phyloP scores from a whole-genome alignment of 2,113 vertebrate species.

The Phrynosoma platyrhinos region DNA sequence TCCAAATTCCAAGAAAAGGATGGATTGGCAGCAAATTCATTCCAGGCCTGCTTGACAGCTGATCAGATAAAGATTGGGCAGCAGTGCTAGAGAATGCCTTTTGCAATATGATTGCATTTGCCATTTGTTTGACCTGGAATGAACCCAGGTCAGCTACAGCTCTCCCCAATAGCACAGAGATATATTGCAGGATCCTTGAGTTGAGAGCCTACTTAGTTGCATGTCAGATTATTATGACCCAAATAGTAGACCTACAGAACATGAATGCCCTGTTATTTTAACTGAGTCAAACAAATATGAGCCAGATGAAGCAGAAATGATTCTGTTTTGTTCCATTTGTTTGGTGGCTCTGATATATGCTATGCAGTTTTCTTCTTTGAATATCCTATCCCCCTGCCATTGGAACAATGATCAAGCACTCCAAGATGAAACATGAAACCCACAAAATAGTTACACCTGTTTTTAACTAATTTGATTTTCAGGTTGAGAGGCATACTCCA shows the following conservation, averaged over 20 bases:
- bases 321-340: conserved; percentile 33
- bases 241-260: not conserved
- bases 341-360: conserved; percentile 45
- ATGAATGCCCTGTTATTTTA: conserved; percentile 33
- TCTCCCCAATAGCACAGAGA: not conserved
- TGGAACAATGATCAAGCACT: conserved; percentile 62
- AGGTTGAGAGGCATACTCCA: conserved; percentile 55
- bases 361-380: conserved; percentile 24
- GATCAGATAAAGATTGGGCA: not conserved
- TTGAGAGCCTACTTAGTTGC: not conserved
- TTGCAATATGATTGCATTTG: not conserved
- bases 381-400: conserved; percentile 56
- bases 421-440: conserved; percentile 61
- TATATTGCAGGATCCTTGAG: not conserved
- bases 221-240: not conserved
- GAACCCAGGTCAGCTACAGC: not conserved
- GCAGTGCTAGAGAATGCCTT: not conserved
- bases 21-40: not conserved
- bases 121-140: not conserved
- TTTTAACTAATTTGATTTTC: conserved; percentile 66
- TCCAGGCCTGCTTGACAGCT: not conserved
- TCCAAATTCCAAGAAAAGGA: not conserved
- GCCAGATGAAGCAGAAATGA: conserved; percentile 46
- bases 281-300: conserved; percentile 46
- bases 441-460: conserved; percentile 55